Percentiles rank a stretch among this genome's conserved stretches.
phyloP scores from a whole-genome alignment of 2,888 invertebrate genomes.

The Anaspis maculata region DNA sequence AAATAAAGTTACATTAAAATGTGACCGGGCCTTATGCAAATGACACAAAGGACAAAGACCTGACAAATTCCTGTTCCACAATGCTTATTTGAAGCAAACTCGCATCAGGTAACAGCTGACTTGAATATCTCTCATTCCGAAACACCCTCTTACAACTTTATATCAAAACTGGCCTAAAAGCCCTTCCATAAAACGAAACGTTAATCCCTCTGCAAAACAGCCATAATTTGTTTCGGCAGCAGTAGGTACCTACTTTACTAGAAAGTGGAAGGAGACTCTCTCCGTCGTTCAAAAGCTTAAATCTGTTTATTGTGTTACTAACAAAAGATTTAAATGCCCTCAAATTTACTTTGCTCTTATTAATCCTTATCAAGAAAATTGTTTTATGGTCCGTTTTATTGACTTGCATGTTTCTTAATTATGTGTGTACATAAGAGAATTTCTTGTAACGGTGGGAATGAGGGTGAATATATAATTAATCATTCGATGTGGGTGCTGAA shows the following conservation, averaged over 20 bases:
- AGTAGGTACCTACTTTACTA: slow-evolving; percentile 16
- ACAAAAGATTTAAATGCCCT: slow-evolving; percentile 17
- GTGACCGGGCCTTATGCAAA: slow-evolving; percentile 7
- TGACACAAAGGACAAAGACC: slow-evolving; percentile 3
- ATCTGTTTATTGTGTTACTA: slow-evolving; percentile 15
- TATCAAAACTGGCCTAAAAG: slow-evolving; percentile 13
- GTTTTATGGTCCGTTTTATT: slow-evolving; percentile 16
- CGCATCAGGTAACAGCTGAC: slow-evolving; percentile 10
- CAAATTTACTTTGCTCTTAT: slow-evolving; percentile 16
- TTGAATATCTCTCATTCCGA: slow-evolving; percentile 7
- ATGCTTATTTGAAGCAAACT: neutral
- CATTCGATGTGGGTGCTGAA: neutral
- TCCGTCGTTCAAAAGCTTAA: slow-evolving; percentile 14
- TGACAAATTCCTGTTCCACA: neutral
- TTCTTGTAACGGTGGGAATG: too few species aligned
- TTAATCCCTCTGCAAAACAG: slow-evolving; percentile 30
- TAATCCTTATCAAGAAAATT: slow-evolving; percentile 14
- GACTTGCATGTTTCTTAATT: slow-evolving; percentile 12
- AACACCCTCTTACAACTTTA: slow-evolving; percentile 4
- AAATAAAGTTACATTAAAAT: slow-evolving; percentile 19
- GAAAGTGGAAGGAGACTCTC: slow-evolving; percentile 16
- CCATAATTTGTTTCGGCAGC: slow-evolving; percentile 23
- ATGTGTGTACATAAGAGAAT: slow-evolving; percentile 5
- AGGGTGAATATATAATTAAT: slow-evolving; percentile 6
- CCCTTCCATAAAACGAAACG: slow-evolving; percentile 28